Conservation (phyloP, 2,113 vertebrate genomes). For the Poeciliopsis prolifica region DNA sequence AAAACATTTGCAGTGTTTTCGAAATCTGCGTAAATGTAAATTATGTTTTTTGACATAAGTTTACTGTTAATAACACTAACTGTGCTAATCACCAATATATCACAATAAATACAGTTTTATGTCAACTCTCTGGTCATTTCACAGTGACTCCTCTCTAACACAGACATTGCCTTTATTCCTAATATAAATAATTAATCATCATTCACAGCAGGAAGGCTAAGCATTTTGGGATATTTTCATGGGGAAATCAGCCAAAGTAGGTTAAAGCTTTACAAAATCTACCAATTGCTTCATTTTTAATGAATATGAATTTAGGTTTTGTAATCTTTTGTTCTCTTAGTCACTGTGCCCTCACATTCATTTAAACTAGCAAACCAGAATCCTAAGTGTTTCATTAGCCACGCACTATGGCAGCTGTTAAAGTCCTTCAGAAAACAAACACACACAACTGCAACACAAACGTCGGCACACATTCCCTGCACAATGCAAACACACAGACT, state of each 20-base stretch:
- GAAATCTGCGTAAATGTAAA: no score
- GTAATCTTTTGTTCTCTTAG: constrained; percentile 11
- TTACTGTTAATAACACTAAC: not conserved
- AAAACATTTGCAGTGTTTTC: not conserved
- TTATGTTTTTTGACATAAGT: not conserved
- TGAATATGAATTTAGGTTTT: not conserved
- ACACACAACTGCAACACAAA: constrained; percentile 24
- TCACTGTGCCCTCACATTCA: constrained; percentile 31
- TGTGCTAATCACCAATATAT: not conserved
- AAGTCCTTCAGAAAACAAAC: constrained; percentile 32
- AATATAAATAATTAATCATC: not conserved
- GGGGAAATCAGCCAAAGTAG: not conserved
- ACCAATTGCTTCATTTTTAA: not conserved
- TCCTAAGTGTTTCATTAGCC: constrained; percentile 60
- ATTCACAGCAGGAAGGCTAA: not conserved
- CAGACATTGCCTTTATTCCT: not conserved
- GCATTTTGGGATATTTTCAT: not conserved
- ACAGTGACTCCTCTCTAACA: no score
- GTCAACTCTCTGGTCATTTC: no score
- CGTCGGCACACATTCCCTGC: not conserved
- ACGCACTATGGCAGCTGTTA: constrained; percentile 39
- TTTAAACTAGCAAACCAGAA: constrained; percentile 38
- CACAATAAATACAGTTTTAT: no score
- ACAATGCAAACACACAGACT: constrained; percentile 27
- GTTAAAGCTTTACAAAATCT: not conserved